These are phyloP conservation scores for Gasteruption jaculator DNA, from an alignment of 2,888 invertebrate species.

Conservation along the genomic window DNA sequence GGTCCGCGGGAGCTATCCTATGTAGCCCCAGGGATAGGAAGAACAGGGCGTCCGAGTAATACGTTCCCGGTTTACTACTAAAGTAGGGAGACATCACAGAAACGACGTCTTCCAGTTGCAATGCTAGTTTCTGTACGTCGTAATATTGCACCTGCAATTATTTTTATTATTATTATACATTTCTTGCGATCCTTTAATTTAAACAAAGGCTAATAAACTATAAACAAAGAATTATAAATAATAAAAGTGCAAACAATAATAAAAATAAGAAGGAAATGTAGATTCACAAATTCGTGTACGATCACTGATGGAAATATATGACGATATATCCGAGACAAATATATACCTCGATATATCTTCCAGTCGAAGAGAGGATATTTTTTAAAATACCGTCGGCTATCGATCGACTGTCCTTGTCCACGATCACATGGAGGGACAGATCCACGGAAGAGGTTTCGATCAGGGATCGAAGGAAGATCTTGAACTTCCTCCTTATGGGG, in stretches of 20 bases:
- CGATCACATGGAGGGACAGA: constrained; percentile 60
- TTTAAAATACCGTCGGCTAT: constrained; percentile 55
- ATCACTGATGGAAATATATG: background rate
- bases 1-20: constrained; percentile 60
- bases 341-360: constrained; percentile 51
- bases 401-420: constrained; percentile 57
- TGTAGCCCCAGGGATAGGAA: constrained; percentile 73
- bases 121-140: constrained; percentile 60
- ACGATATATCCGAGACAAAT: no score
- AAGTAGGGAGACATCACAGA: constrained; percentile 67
- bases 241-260: constrained; percentile 1
- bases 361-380: constrained; percentile 41
- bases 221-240: constrained; percentile 2
- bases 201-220: constrained; percentile 8
- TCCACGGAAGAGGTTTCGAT: constrained; percentile 53
- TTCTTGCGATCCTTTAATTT: background rate
- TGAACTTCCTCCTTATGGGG: constrained; percentile 55
- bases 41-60: constrained; percentile 76
- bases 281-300: background rate
- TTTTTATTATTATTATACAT: no score
- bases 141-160: constrained; percentile 58
- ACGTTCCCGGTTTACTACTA: constrained; percentile 66
- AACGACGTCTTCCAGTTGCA: constrained; percentile 61
- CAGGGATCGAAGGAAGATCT: constrained; percentile 54
- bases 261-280: no score